These are phyloP conservation scores for Myotis findleyi DNA, from an alignment of 2,797 vertebrate genomes.

Conservation along the genomic window DNA sequence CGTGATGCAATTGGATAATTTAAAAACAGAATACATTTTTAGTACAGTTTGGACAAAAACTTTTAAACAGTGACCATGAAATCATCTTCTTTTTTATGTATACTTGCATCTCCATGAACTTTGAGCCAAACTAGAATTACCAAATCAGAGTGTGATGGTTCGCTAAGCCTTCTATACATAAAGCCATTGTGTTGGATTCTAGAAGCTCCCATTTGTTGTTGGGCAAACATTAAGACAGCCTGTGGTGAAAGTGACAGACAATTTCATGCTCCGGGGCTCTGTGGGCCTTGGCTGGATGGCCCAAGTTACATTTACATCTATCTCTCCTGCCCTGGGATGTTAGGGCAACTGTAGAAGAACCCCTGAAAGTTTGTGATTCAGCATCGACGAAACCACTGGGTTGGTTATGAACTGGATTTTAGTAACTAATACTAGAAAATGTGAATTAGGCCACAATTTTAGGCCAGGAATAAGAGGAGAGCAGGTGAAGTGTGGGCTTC, in stretches of 20 bases:
- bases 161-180: not conserved
- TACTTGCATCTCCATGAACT: not conserved
- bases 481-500: not conserved
- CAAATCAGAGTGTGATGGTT: not conserved
- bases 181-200: not conserved
- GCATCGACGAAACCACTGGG: not conserved
- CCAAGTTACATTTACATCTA: not conserved
- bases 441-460: not conserved
- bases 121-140: not conserved
- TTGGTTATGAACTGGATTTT: not conserved
- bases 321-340: not conserved
- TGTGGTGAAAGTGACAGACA: not conserved
- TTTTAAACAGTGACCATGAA: not conserved
- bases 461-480: not conserved
- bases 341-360: not conserved
- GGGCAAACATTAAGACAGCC: not conserved
- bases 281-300: not conserved
- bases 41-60: constrained; percentile 2
- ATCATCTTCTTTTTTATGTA: not conserved
- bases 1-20: not conserved
- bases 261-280: not conserved
- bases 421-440: not conserved
- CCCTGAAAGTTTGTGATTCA: constrained; percentile 24
- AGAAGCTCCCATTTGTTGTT: not conserved
- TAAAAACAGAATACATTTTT: constrained; percentile 36